phyloP scores from a whole-genome alignment of 1,140 invertebrate genomes.

The Heliconius hewitsoni region DNA sequence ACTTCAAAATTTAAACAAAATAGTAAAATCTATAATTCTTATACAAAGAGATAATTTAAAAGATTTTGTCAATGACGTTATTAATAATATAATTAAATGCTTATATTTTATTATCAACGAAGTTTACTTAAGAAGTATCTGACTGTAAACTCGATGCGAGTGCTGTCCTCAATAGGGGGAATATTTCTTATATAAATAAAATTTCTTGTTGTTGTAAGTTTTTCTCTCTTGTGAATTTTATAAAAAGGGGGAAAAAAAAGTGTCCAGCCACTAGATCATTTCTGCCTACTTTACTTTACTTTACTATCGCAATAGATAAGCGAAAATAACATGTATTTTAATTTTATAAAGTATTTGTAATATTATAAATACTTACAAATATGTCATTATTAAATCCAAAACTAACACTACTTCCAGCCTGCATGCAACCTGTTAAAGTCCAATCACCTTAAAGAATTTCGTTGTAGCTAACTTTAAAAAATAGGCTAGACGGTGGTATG shows the following conservation, averaged over 20 bases:
- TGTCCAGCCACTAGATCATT: no score
- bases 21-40: no score
- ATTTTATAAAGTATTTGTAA: neutral
- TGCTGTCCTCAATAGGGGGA: neutral
- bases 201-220: neutral
- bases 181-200: neutral
- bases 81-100: neutral
- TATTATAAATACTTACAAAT: neutral
- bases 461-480: slow-evolving; percentile 30
- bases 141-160: neutral
- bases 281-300: no score
- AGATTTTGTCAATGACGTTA: no score
- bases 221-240: no score
- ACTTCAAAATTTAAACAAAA: no score
- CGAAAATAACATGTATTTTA: neutral
- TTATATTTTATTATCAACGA: neutral
- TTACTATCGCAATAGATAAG: neutral
- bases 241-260: no score
- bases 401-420: neutral
- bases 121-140: neutral
- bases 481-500: slow-evolving; percentile 35
- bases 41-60: no score
- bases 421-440: slow-evolving; percentile 14
- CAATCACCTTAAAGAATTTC: slow-evolving; percentile 24
- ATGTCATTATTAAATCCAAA: neutral